Base-by-base conservation (phyloP, 2,113 vertebrate species). In the Redunca redunca region DNA sequence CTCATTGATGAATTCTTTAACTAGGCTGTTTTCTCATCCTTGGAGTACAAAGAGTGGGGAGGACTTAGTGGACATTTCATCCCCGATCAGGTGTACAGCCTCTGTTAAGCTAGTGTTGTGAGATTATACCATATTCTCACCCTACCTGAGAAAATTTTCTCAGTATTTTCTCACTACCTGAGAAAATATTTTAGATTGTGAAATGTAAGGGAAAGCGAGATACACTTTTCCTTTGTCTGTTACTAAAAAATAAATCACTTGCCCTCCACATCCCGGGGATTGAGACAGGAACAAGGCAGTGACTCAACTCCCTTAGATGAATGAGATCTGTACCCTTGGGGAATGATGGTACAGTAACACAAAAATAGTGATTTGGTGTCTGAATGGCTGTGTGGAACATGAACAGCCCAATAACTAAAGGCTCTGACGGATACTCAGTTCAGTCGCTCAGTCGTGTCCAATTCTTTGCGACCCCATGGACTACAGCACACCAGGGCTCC, bases 181-280 rank as follows among this genome's bases (percentile, higher is more conserved):
- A 80, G 58, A 95, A n/a, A 52, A 52, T 81, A 77, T 89, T 86
- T 90, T 92, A 62, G 17, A 82, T 53, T 58, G 26, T 43, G 46
- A 30, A 67, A 83, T 82, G 62, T 48, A 30, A 81, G 5, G 40
- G 67, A 50, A 95, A 81, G 43, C 10, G 15, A 74, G 88, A 43
- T 28, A 62, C 50, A 33, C 40, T 67, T 25, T 78, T 53, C 85
- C 40, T 8, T 3, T 55, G 6, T 82, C 58, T 81, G 21, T 84
- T 80, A 12, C 11, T 84, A 90, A 83, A 3, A 55, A 71, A 60
- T 21, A 77, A 50, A 55, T 48, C 36, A 13, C 15, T 84, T 60
- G 13, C 4, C 25, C 4, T 91, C 43, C 21, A 36, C 23, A 81
- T 93, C 50, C 33, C 23, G 3, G 26, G 46, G 43, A 19, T 80